These are phyloP conservation scores for Edolisoma coerulescens DNA, from an alignment of 2,113 vertebrate genomes.

Conservation along the genomic window DNA sequence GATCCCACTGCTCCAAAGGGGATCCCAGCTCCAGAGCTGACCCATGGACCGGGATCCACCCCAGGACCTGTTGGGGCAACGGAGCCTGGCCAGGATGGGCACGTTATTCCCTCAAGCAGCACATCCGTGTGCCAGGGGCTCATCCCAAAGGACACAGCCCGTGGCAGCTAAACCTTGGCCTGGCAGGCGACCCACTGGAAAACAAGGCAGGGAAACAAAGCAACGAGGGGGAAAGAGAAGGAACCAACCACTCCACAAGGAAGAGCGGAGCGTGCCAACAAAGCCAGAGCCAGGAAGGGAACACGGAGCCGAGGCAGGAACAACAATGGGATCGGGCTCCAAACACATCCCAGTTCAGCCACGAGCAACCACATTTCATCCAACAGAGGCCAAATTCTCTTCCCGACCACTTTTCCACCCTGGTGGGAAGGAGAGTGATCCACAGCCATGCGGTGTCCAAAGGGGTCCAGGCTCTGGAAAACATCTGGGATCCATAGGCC, in stretches of 20 bases:
- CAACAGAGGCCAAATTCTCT: not conserved
- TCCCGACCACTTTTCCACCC: fast-evolving
- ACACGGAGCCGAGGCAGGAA: fast-evolving
- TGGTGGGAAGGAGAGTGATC: not conserved
- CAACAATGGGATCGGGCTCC: not conserved
- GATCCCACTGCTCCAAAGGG: not conserved
- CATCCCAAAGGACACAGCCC: not conserved
- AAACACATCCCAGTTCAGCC: not conserved
- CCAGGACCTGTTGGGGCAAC: fast-evolving
- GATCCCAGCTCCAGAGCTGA: not conserved
- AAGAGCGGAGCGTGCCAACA: fast-evolving
- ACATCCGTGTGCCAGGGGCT: not conserved
- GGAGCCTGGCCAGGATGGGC: fast-evolving
- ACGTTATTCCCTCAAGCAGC: fast-evolving
- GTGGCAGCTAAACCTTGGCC: fast-evolving
- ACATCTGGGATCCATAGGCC: fast-evolving
- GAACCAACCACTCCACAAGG: not conserved
- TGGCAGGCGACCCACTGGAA: fast-evolving
- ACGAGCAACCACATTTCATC: fast-evolving
- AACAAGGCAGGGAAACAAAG: not conserved
- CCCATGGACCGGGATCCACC: fast-evolving
- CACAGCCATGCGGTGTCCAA: fast-evolving
- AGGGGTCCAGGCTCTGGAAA: not conserved
- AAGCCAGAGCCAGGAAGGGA: not conserved
- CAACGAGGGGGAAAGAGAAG: not conserved